Base-by-base conservation (phyloP, 2,113 vertebrate species). In the Lathamus discolor region DNA sequence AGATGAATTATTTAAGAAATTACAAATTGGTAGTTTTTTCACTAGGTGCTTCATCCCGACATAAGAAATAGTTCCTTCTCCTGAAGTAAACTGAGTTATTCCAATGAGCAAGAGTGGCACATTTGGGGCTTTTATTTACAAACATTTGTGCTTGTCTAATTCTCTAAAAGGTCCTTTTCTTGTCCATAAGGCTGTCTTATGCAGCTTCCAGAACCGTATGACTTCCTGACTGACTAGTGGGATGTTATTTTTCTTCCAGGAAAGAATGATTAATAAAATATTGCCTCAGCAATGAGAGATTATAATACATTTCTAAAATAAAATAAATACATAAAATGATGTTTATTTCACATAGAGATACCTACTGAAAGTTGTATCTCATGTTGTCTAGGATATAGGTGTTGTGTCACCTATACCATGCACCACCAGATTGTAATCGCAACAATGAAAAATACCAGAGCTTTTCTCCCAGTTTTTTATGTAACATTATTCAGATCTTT, bases 181-280 rank as follows among this genome's bases (percentile, higher is more conserved):
- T 66, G 17, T 57, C 69, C 54, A 70, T 44, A 92, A 93, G 54
- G 29, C 55, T 87, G 43, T 52, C 57, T 61, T 84, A 69, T 6
- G 39, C 81, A 79, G 70, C 31, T 64, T 79, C 44, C 54, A 85
- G 41, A 90, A 87, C 28, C 16, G 13, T 23, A 91, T 62, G 41
- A 23, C 92, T 63, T 81, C 79, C 72, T 72, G 88, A 7, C 39
- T 69, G 70, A 88, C 52, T 82, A 68, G 29, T 22, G 49, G 74
- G 67, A 76, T 66, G 66, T 49, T 91, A 83, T 94, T 93, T 90
- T 96, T 91, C 81, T 86, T 92, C 51, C 79, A 83, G 51, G 18
- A 80, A 33, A 62, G 63, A 95, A 88, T 0, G 28, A 93, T 93
- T 94, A 95, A 93, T 95, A 96, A 96, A 96, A 96, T 95, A 94